A percentile compares a stretch with the other conserved stretches of the same genome.
Evolutionary conservation across 2,113 vertebrate species (phyloP).

Genomic region (Pterocles orientalis): DNA sequence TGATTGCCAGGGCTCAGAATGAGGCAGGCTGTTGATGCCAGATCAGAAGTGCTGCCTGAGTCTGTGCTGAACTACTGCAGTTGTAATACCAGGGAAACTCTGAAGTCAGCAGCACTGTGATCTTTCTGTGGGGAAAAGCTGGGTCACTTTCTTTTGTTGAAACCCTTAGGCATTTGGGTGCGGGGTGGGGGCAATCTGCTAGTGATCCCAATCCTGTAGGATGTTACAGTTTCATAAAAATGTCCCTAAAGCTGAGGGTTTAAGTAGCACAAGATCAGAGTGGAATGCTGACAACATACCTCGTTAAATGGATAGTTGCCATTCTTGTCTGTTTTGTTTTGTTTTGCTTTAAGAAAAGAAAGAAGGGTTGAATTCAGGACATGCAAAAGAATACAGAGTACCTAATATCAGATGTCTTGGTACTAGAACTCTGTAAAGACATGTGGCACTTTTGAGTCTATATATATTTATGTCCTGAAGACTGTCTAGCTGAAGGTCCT

Average conservation of each 20-base stretch:
- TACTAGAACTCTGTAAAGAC: background rate
- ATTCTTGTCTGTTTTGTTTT: conserved; percentile 15
- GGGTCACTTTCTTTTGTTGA: background rate
- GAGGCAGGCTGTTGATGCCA: background rate
- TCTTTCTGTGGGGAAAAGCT: background rate
- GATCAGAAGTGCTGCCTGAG: background rate
- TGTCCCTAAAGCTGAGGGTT: background rate
- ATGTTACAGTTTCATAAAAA: background rate
- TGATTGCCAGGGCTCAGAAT: background rate
- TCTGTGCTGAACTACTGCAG: background rate
- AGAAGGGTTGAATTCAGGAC: background rate
- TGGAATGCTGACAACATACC: background rate
- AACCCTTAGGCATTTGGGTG: background rate
- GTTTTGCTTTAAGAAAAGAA: background rate
- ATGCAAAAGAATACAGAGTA: background rate
- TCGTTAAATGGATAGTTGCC: background rate
- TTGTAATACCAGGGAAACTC: background rate
- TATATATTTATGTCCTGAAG: background rate
- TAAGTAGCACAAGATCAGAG: background rate
- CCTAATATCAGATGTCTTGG: background rate
- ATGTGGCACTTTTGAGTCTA: background rate
- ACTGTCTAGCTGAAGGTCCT: background rate
- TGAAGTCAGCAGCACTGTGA: background rate
- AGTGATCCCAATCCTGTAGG: background rate
- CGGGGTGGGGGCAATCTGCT: background rate